These are phyloP conservation scores for Mionectes olivaceus DNA, from an alignment of 2,797 vertebrate genomes.

Conservation along the genomic window DNA sequence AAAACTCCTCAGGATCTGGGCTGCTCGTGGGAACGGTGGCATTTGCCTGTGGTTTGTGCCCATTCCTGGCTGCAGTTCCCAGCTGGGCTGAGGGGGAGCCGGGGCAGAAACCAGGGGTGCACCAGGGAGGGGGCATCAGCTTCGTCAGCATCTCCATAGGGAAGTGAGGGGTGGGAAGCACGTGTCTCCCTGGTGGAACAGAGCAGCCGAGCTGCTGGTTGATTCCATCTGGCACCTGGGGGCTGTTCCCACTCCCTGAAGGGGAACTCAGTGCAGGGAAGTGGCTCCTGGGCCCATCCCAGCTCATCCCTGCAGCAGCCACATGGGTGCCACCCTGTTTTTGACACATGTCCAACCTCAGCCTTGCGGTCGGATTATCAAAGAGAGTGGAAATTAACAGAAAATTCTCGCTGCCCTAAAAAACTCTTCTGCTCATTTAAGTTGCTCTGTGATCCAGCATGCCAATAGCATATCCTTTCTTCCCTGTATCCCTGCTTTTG, in stretches of 20 bases:
- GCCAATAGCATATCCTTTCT: background rate
- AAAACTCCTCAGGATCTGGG: conserved; percentile 74
- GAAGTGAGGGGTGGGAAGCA: background rate
- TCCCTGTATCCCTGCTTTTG: background rate
- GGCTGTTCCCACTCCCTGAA: background rate
- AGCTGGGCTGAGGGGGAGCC: background rate
- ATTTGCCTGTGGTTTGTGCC: background rate
- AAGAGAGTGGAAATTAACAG: background rate
- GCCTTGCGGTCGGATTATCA: rapidly evolving
- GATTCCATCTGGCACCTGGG: background rate
- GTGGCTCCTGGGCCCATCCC: background rate
- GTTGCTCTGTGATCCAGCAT: background rate
- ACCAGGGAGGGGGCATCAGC: background rate
- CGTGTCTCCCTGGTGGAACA: background rate
- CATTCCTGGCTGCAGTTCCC: background rate
- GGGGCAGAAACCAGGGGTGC: background rate
- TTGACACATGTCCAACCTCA: background rate
- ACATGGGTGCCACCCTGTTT: background rate
- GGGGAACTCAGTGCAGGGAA: background rate
- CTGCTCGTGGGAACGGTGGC: background rate
- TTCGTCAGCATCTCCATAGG: background rate
- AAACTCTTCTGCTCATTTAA: background rate
- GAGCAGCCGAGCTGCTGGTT: background rate
- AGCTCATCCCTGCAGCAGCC: background rate
- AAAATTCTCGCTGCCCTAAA: background rate